Evolutionary conservation across 2,888 invertebrate genomes (phyloP).

Genomic region (Diarsia rubi): DNA sequence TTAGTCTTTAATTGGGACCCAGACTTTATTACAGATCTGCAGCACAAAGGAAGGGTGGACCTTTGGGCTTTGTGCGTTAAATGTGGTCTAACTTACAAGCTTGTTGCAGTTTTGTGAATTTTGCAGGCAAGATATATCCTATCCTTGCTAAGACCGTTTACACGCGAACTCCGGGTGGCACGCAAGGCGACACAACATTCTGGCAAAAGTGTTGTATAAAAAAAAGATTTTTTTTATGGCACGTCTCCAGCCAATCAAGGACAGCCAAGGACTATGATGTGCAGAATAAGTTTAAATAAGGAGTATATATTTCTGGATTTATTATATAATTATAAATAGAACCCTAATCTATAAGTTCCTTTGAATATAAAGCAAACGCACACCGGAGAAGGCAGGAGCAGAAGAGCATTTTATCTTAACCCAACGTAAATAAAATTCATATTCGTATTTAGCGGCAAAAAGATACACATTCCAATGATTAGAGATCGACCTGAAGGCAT

Average conservation of each 20-base stretch:
- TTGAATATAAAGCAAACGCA: not conserved
- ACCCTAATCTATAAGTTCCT: not conserved
- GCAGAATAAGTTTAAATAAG: not conserved
- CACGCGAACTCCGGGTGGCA: slow-evolving; percentile 9
- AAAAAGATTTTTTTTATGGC: no score
- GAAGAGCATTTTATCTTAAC: not conserved
- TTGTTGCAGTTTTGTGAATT: slow-evolving; percentile 11
- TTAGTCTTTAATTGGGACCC: slow-evolving; percentile 56
- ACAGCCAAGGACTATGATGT: not conserved
- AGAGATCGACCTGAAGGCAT: not conserved
- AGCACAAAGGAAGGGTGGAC: slow-evolving; percentile 25
- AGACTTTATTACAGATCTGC: slow-evolving; percentile 54
- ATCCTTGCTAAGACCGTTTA: not conserved
- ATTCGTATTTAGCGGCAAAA: not conserved
- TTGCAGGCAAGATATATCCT: not conserved
- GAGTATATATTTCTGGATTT: not conserved
- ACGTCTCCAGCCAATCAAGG: not conserved
- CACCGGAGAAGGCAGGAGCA: not conserved
- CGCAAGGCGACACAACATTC: not conserved
- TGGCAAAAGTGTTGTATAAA: not conserved
- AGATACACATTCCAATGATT: not conserved
- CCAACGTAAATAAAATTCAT: not conserved
- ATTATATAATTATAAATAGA: not conserved
- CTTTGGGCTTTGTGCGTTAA: slow-evolving; percentile 10
- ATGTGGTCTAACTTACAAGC: slow-evolving; percentile 30